Base-by-base conservation (phyloP, 2,888 invertebrate genomes). In the Oxycera nigricornis region DNA sequence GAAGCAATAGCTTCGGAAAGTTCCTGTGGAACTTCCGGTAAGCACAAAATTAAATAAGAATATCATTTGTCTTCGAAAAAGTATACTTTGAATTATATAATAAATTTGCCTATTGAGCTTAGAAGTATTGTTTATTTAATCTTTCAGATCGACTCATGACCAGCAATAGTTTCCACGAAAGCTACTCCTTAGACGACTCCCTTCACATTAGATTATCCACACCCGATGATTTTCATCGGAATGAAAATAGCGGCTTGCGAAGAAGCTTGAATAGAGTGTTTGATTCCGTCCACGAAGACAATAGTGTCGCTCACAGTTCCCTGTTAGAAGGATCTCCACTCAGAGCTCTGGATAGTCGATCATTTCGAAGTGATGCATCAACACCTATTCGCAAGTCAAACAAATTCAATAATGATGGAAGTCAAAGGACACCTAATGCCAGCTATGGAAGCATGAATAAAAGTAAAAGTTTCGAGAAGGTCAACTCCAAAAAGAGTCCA, bases 401-500 rank as follows among this genome's bases (percentile, higher is more conserved):
- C 20, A 39, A 41, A 46, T 74, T 35, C 50, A 46, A 35, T 22
- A 55, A 35, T 4, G 50, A 72, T 65, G 52, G 22, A 14, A 55
- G 1, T 7, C 31, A 30, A 35, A 35, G n/a, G 2, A 55, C 55
- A 17, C 26, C 9, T 1, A 50, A 50, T 26, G 20, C 55, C 2
- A 73, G 62, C 46, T 26, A 28, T 20, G 57, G 68, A 7, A 73
- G 62, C 14, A 11, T 22, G 17, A 31, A 41, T 2, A n/a, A 76
- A 61, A 30, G 79, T 70, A 74, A 76, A 70, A 76, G 61, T n/a
- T 17, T 28, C 3, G 62, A 61, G 14, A 68, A 52, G 6, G 17
- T 39, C 9, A 4, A 55, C 4, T 7, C 76, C 55, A 30, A 79
- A 72, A 74, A 76, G 67, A 76, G 79, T 75, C 70, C 75, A n/a